A percentile compares a stretch with the other conserved stretches of the same genome.
Conservation (phyloP, 1,140 invertebrate species). For the Catajapyx aquilonaris region DNA sequence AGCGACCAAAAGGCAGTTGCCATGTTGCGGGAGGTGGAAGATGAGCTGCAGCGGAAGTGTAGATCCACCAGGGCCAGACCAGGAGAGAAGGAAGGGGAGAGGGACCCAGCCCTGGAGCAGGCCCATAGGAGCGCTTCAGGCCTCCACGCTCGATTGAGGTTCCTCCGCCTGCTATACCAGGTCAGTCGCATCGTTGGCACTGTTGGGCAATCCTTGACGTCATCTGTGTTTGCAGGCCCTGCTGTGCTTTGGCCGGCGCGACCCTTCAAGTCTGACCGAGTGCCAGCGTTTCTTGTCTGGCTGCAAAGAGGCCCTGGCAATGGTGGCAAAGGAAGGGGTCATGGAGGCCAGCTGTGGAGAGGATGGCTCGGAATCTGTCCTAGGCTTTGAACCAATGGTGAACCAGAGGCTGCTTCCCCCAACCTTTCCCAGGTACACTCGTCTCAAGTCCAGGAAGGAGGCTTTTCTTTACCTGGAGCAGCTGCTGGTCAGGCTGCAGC, state of each 20-base stretch:
- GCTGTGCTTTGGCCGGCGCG: slow-evolving; percentile 36
- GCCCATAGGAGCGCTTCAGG: slow-evolving; percentile 26
- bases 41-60: slow-evolving; percentile 58
- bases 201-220: too few relatives aligned
- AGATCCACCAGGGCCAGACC: slow-evolving; percentile 20
- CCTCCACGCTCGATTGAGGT: slow-evolving; percentile 58
- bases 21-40: slow-evolving; percentile 77
- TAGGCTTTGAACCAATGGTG: slow-evolving; percentile 87
- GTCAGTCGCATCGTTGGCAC: too few relatives aligned
- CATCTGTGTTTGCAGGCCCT: too few relatives aligned
- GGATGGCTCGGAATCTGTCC: too few relatives aligned
- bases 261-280: slow-evolving; percentile 29
- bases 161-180: too few relatives aligned
- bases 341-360: too few relatives aligned
- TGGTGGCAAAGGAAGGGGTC: too few relatives aligned
- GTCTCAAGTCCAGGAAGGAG: slow-evolving; percentile 65
- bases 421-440: slow-evolving; percentile 92
- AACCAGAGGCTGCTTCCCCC: slow-evolving; percentile 87
- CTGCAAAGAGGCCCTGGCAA: too few relatives aligned
- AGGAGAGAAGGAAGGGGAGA: slow-evolving; percentile 13
- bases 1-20: slow-evolving; percentile 57
- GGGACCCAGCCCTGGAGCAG: not conserved
- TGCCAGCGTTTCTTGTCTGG: slow-evolving; percentile 41
- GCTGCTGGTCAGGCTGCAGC: slow-evolving; percentile 53
- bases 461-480: slow-evolving; percentile 68